These are phyloP conservation scores for Thunnus maccoyii DNA, from an alignment of 2,113 vertebrate genomes.

Conservation along the genomic window DNA sequence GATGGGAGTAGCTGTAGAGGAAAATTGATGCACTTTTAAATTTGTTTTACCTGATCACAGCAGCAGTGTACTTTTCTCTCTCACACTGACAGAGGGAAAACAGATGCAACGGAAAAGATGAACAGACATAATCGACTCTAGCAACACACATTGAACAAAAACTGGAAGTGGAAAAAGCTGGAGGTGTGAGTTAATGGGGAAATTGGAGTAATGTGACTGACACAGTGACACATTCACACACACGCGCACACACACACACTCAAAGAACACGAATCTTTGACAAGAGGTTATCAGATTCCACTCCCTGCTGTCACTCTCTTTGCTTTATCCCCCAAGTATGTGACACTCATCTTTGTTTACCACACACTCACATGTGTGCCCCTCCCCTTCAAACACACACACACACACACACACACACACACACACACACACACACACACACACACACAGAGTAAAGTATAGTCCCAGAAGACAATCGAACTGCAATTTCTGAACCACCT, in stretches of 20 bases:
- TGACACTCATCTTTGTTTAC: constrained; percentile 69
- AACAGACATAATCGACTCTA: constrained; percentile 24
- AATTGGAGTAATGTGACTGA: constrained; percentile 38
- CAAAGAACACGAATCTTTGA: constrained; percentile 36
- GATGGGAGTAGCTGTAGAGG: constrained; percentile 3
- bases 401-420: neutral
- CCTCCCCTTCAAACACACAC: constrained; percentile 21
- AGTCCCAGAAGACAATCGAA: constrained; percentile 37
- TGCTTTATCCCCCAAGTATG: constrained; percentile 64
- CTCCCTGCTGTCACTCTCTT: constrained; percentile 52
- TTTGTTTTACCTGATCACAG: constrained; percentile 21
- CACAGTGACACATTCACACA: neutral
- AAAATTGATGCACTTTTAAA: constrained; percentile 23
- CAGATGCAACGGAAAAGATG: neutral
- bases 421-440: constrained; percentile 28
- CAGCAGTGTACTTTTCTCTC: constrained; percentile 18
- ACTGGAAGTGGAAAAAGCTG: constrained; percentile 22
- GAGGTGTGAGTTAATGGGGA: constrained; percentile 15
- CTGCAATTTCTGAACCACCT: constrained; percentile 47
- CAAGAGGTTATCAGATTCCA: constrained; percentile 51
- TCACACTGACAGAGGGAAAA: constrained; percentile 7
- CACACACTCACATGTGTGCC: constrained; percentile 31
- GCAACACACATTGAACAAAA: neutral
- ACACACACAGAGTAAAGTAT: neutral
- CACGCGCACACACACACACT: constrained; percentile 3